Conservation (phyloP, 1,140 invertebrate genomes). For the Fragariocoptes setiger region DNA sequence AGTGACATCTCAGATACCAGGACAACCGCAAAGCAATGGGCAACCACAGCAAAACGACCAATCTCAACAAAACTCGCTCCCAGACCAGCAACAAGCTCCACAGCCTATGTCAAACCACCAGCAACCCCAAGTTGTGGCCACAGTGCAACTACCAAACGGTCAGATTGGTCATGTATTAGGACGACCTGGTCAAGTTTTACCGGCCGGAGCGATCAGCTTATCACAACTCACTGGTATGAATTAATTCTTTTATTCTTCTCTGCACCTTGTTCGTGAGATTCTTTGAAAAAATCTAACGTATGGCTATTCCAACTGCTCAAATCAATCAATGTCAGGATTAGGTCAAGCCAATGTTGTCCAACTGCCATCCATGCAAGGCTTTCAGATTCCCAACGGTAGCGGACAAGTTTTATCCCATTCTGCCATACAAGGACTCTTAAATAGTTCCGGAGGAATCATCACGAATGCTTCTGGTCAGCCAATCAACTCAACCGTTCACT, state of each 20-base stretch:
- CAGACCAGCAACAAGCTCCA: conserved; percentile 9
- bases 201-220: conserved; percentile 9
- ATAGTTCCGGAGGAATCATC: no score
- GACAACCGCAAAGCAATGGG: no score
- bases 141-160: conserved; percentile 14
- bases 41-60: neutral
- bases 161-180: conserved; percentile 12
- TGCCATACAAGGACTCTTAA: no score
- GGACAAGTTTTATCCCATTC: no score
- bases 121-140: conserved; percentile 12
- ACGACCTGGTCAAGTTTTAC: conserved; percentile 7
- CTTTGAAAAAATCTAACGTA: no score
- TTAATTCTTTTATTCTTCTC: no score
- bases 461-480: no score
- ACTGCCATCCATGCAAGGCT: neutral
- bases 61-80: neutral
- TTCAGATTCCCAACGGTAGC: neutral
- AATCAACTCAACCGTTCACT: no score
- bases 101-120: conserved; percentile 22
- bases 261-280: no score
- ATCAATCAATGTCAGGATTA: no score
- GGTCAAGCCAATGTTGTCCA: neutral
- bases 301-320: no score
- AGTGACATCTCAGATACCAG: neutral
- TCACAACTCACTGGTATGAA: conserved; percentile 8